phyloP scores from a whole-genome alignment of 30 jellyfish, hydroid and myxozoan genomes.

The Cassiopea xamachana region DNA sequence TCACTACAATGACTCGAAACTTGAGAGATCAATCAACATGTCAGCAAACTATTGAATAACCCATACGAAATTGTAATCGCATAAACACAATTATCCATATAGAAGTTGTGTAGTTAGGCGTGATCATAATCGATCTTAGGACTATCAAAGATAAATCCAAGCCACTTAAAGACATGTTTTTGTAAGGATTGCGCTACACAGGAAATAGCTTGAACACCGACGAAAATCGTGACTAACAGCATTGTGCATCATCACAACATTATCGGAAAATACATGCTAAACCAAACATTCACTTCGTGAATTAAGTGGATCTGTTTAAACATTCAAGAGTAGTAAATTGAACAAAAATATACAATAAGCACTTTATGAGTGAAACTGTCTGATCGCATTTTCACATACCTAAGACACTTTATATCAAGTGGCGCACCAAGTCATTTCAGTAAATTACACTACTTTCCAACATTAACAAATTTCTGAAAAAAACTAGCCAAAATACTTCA shows the following conservation, averaged over 20 bases:
- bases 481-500: background rate
- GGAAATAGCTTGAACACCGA: constrained; percentile 16
- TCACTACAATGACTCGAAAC: constrained; percentile 32
- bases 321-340: background rate
- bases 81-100: constrained; percentile 15
- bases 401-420: background rate
- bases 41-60: constrained; percentile 45
- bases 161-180: constrained; percentile 6
- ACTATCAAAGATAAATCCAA: background rate
- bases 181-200: constrained; percentile 12
- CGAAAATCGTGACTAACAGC: background rate
- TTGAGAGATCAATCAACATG: constrained; percentile 65
- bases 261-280: background rate
- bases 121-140: background rate
- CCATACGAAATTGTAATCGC: constrained; percentile 31
- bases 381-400: background rate
- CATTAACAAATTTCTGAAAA: background rate
- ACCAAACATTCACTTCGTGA: background rate
- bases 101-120: background rate
- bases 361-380: background rate
- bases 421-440: background rate
- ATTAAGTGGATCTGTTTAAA: background rate
- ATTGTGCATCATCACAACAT: background rate
- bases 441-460: background rate
- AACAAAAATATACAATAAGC: background rate